Percentiles rank a stretch among this genome's conserved stretches.
Evolutionary conservation across 2,888 invertebrate genomes (phyloP).

Genomic region (Sepioteuthis lessoniana): DNA sequence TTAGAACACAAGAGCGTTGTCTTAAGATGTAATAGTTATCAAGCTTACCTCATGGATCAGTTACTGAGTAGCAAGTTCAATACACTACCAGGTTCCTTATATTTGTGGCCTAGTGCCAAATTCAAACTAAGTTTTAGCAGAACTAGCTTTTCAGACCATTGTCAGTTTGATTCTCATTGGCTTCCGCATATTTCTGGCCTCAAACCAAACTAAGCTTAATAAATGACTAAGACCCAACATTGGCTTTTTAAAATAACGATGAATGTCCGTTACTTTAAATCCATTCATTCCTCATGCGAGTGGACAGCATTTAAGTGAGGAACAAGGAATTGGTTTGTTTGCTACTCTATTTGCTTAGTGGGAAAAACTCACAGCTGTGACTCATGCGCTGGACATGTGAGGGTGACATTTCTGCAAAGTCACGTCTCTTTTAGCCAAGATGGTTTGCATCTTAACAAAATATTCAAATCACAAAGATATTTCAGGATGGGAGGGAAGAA

Average conservation of each 20-base stretch:
- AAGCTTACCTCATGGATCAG: too few species aligned
- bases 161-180: too few species aligned
- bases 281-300: background rate
- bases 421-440: constrained; percentile 2
- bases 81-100: too few species aligned
- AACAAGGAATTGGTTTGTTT: background rate
- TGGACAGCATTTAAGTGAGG: background rate
- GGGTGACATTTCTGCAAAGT: constrained; percentile 33
- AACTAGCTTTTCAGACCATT: too few species aligned
- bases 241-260: background rate
- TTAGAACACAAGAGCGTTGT: too few species aligned
- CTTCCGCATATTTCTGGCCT: too few species aligned
- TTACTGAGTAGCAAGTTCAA: too few species aligned
- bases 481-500: background rate
- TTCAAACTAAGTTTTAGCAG: too few species aligned
- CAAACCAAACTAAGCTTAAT: background rate
- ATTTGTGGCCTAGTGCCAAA: too few species aligned
- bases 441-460: background rate
- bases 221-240: background rate
- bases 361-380: background rate
- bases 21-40: too few species aligned
- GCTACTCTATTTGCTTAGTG: background rate
- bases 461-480: background rate
- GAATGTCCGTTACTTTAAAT: background rate
- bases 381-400: background rate